Conservation (phyloP, 2,797 vertebrate species). For the Iguana delicatissima region DNA sequence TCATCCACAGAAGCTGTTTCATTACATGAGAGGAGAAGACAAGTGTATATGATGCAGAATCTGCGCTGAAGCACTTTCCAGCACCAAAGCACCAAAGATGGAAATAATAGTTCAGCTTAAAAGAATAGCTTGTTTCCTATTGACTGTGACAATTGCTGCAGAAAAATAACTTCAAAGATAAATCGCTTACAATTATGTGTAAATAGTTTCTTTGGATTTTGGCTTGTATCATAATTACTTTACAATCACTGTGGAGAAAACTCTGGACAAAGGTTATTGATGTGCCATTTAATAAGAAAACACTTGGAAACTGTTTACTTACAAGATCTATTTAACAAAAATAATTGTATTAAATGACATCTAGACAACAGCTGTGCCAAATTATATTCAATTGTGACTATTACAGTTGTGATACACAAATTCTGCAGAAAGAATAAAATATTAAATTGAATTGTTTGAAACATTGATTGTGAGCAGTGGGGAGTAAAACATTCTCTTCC, state of each 20-base stretch:
- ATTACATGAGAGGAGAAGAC: not conserved
- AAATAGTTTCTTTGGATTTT: constrained; percentile 6
- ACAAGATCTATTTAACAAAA: not conserved
- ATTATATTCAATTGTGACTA: not conserved
- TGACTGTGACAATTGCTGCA: not conserved
- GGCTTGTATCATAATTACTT: not conserved
- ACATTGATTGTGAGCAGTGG: not conserved
- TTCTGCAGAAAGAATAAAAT: not conserved
- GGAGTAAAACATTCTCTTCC: not conserved
- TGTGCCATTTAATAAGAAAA: not conserved
- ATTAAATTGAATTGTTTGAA: not conserved
- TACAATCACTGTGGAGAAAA: constrained; percentile 8
- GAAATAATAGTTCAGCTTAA: not conserved
- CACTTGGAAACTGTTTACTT: not conserved
- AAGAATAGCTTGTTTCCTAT: not conserved
- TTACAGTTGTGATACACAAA: not conserved
- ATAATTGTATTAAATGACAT: not conserved
- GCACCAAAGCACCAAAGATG: not conserved
- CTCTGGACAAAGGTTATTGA: not conserved
- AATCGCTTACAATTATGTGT: not conserved
- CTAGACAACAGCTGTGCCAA: not conserved
- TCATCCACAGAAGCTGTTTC: not conserved
- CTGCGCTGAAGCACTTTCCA: not conserved
- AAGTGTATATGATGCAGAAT: not conserved
- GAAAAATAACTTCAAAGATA: not conserved